phyloP scores from a whole-genome alignment of 2,888 invertebrate species.

The Polydrusus cervinus region DNA sequence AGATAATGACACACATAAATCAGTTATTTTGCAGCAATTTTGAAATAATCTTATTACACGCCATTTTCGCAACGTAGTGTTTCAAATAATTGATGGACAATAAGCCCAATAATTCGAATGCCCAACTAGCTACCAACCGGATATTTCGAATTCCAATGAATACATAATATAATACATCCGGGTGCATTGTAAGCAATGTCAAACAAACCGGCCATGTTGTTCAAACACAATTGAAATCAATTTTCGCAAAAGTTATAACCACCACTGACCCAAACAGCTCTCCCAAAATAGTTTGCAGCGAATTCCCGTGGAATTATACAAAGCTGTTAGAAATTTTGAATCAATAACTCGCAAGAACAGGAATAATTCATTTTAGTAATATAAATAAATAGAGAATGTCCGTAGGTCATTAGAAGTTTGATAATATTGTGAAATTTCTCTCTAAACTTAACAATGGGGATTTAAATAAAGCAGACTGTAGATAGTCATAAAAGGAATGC shows the following conservation, averaged over 20 bases:
- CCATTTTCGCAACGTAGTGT: slow-evolving; percentile 26
- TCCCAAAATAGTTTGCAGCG: slow-evolving; percentile 25
- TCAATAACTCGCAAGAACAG: slow-evolving; percentile 22
- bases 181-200: slow-evolving; percentile 37
- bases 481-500: not conserved
- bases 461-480: slow-evolving; percentile 4
- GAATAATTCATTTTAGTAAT: slow-evolving; percentile 27
- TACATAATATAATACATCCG: slow-evolving; percentile 36
- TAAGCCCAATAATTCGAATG: slow-evolving; percentile 24
- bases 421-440: slow-evolving; percentile 23
- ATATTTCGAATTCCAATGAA: slow-evolving; percentile 26
- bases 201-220: slow-evolving; percentile 28
- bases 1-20: slow-evolving; percentile 11
- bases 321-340: slow-evolving; percentile 33
- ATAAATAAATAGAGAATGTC: slow-evolving; percentile 28
- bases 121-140: slow-evolving; percentile 29
- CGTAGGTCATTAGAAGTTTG: slow-evolving; percentile 17
- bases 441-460: slow-evolving; percentile 12
- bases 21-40: slow-evolving; percentile 2
- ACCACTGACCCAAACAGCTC: slow-evolving; percentile 26
- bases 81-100: slow-evolving; percentile 29
- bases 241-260: slow-evolving; percentile 30
- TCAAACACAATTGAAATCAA: slow-evolving; percentile 41
- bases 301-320: slow-evolving; percentile 32
- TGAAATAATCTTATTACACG: slow-evolving; percentile 1